A percentile compares a stretch with the other conserved stretches of the same genome.
These are phyloP conservation scores for Myopa tessellatipennis DNA, from an alignment of 2,888 invertebrate genomes.

Conservation along the genomic window DNA sequence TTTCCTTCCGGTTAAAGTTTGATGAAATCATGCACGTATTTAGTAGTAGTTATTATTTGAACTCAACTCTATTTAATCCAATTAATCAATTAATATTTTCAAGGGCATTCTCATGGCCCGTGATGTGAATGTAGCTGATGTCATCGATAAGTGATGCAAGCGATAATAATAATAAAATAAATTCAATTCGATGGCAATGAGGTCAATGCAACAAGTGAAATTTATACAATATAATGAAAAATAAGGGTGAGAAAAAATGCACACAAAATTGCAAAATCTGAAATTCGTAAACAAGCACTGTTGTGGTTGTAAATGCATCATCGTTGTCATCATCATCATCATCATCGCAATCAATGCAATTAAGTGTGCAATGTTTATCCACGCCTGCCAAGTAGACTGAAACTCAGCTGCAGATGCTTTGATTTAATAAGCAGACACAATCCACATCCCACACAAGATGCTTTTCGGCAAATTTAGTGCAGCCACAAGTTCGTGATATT, in stretches of 20 bases:
- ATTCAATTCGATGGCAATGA: background rate
- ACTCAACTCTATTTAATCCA: constrained; percentile 17
- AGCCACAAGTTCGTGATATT: background rate
- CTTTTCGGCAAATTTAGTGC: too few relatives aligned
- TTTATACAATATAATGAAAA: background rate
- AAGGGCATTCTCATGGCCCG: background rate
- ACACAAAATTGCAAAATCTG: background rate
- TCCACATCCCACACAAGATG: too few relatives aligned
- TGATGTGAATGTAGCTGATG: constrained; percentile 21
- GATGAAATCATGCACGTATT: background rate
- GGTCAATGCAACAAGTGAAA: constrained; percentile 22
- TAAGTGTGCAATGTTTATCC: too few relatives aligned
- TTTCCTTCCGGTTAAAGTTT: constrained; percentile 22
- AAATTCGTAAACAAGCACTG: background rate
- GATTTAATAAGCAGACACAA: too few relatives aligned
- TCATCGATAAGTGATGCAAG: constrained; percentile 18
- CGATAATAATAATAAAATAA: background rate
- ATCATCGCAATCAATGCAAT: background rate
- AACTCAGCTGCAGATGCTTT: too few relatives aligned
- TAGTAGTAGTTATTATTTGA: background rate
- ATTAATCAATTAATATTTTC: constrained; percentile 24
- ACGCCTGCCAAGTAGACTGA: too few relatives aligned
- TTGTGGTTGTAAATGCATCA: background rate
- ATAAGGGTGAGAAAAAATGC: constrained; percentile 5
- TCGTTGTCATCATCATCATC: background rate